Evolutionary conservation across 2,113 vertebrate genomes (phyloP).

Genomic region (Talpa occidentalis): DNA sequence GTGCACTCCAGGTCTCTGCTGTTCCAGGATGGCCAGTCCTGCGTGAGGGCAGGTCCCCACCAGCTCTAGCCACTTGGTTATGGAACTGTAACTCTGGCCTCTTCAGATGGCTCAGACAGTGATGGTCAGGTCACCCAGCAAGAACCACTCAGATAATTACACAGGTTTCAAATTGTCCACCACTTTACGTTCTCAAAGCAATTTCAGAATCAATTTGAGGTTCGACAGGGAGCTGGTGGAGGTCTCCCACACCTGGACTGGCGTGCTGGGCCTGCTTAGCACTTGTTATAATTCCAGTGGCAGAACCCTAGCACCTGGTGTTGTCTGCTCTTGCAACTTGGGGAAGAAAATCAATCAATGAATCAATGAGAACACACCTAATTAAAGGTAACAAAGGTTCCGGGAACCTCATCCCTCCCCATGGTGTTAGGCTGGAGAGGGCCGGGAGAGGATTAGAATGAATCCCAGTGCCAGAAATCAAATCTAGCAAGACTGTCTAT

Average conservation of each 20-base stretch:
- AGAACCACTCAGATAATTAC: constrained; percentile 82
- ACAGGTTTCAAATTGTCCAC: constrained; percentile 81
- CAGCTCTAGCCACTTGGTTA: not conserved
- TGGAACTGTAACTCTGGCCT: constrained; percentile 28
- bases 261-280: constrained; percentile 56
- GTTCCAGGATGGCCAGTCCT: accelerated
- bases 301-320: constrained; percentile 52
- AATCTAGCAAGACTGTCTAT: not conserved
- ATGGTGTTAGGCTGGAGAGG: not conserved
- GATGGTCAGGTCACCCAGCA: constrained; percentile 72
- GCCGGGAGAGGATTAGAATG: not conserved
- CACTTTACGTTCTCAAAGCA: constrained; percentile 86
- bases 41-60: not conserved
- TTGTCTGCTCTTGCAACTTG: constrained; percentile 75
- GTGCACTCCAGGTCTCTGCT: not conserved
- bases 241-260: constrained; percentile 3
- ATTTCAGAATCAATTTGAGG: constrained; percentile 89
- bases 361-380: constrained; percentile 72
- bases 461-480: not conserved
- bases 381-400: constrained; percentile 82
- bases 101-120: constrained; percentile 59
- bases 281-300: constrained; percentile 80
- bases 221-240: constrained; percentile 82
- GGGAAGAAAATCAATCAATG: constrained; percentile 69
- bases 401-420: not conserved